These are phyloP conservation scores for Rhabdophis nuchalis DNA, from an alignment of 2,797 vertebrate species.

Conservation along the genomic window DNA sequence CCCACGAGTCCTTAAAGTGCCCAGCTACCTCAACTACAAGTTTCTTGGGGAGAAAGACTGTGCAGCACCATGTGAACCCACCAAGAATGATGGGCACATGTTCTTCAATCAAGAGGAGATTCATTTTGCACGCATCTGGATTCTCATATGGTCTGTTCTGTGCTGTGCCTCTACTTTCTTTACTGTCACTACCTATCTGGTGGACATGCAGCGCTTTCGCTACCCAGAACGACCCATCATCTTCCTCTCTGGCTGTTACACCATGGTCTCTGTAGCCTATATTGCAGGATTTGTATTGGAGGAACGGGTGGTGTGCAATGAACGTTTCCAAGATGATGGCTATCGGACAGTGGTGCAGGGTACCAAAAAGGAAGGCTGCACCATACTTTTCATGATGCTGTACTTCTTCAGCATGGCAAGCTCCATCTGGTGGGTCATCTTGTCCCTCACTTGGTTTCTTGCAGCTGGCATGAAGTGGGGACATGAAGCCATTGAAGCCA, in stretches of 20 bases:
- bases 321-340: slow-evolving; percentile 81
- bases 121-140: slow-evolving; percentile 90
- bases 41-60: slow-evolving; percentile 90
- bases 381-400: slow-evolving; percentile 98
- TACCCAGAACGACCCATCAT: slow-evolving; percentile 96
- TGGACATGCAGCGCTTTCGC: slow-evolving; percentile 96
- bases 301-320: slow-evolving; percentile 89
- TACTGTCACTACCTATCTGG: slow-evolving; percentile 92
- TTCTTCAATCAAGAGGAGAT: slow-evolving; percentile 93
- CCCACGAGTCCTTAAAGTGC: slow-evolving; percentile 84
- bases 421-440: slow-evolving; percentile 98
- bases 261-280: slow-evolving; percentile 93
- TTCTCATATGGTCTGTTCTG: slow-evolving; percentile 91
- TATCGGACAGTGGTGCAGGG: slow-evolving; percentile 93
- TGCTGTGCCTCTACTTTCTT: slow-evolving; percentile 94
- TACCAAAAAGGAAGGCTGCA: slow-evolving; percentile 96
- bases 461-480: slow-evolving; percentile 98
- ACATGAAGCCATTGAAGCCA: slow-evolving; percentile 94
- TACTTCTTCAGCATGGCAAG: slow-evolving; percentile 98
- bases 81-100: slow-evolving; percentile 82
- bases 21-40: slow-evolving; percentile 89
- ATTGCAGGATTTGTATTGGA: slow-evolving; percentile 89
- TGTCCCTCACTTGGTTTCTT: slow-evolving; percentile 97
- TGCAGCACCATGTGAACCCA: slow-evolving; percentile 87
- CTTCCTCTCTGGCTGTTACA: slow-evolving; percentile 94